A percentile compares a stretch with the other conserved stretches of the same genome.
These are phyloP conservation scores for Aplysina aerophoba DNA, from an alignment of 37 sponge, comb jelly and placozoan genomes.

Conservation along the genomic window DNA sequence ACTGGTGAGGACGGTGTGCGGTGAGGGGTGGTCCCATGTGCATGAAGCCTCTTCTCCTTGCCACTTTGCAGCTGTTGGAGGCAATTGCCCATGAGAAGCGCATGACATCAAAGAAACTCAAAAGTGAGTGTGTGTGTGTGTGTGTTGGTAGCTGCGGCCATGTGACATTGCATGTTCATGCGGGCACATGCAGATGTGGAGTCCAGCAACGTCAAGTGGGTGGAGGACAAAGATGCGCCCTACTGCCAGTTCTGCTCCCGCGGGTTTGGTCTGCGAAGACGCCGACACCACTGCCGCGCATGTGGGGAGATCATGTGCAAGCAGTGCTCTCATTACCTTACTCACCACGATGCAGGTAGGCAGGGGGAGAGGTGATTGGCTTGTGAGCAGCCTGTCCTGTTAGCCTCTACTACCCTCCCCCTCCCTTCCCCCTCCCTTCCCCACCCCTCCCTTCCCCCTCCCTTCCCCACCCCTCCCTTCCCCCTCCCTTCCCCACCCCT, in stretches of 20 bases:
- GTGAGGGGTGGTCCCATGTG: background rate
- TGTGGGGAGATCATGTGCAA: constrained; percentile 90
- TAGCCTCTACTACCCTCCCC: background rate
- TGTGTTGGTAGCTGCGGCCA: background rate
- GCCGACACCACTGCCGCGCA: constrained; percentile 80
- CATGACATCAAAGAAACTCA: constrained; percentile 46
- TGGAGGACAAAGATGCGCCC: constrained; percentile 58
- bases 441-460: no score
- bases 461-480: no score
- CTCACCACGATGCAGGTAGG: constrained; percentile 63
- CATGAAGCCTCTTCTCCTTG: constrained; percentile 9
- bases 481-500: no score
- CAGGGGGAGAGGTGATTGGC: background rate
- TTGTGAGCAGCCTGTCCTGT: background rate
- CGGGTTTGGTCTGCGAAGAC: constrained; percentile 51
- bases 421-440: no score
- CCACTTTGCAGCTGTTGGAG: constrained; percentile 45
- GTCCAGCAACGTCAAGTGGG: constrained; percentile 74
- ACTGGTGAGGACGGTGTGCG: background rate
- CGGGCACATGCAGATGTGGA: constrained; percentile 64
- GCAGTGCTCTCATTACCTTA: constrained; percentile 75
- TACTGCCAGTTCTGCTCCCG: constrained; percentile 57
- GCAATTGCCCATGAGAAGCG: constrained; percentile 28
- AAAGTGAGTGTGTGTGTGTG: constrained; percentile 23
- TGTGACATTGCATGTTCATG: no score